phyloP scores from a whole-genome alignment of 2,113 vertebrate genomes.

The Theropithecus gelada region DNA sequence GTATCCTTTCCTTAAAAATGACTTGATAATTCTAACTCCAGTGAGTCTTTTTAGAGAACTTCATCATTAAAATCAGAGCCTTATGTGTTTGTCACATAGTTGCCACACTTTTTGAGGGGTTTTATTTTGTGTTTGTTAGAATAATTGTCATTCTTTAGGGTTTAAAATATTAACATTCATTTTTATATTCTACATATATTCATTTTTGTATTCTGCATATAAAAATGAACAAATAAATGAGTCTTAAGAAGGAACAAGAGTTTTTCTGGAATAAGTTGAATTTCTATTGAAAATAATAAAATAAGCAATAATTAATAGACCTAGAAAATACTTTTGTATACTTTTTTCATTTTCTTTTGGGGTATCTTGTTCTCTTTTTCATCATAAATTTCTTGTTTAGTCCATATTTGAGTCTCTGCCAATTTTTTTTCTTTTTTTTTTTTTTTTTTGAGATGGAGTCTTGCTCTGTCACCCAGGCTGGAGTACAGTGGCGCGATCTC shows the following conservation, averaged over 20 bases:
- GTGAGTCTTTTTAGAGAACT: constrained; percentile 51
- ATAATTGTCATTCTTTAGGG: constrained; percentile 22
- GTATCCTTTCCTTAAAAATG: constrained; percentile 73
- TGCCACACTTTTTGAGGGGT: background rate
- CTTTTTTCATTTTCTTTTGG: background rate
- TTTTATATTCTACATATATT: background rate
- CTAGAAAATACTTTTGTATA: background rate
- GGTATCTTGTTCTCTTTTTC: background rate
- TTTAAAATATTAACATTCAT: constrained; percentile 32
- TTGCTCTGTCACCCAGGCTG: too few relatives aligned
- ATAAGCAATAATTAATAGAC: background rate
- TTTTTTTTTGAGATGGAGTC: too few relatives aligned
- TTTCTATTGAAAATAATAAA: constrained; percentile 5
- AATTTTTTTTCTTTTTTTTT: background rate
- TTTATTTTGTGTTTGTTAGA: background rate
- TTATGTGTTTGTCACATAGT: constrained; percentile 44
- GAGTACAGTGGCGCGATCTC: too few relatives aligned
- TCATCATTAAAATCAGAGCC: constrained; percentile 36
- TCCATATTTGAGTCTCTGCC: background rate
- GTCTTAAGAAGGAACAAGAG: constrained; percentile 5
- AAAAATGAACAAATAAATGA: background rate
- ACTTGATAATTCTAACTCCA: constrained; percentile 63
- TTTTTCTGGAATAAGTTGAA: background rate
- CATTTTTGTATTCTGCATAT: background rate
- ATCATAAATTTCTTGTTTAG: background rate